phyloP scores from a whole-genome alignment of 2,797 vertebrate species.

The Pogoniulus pusillus region DNA sequence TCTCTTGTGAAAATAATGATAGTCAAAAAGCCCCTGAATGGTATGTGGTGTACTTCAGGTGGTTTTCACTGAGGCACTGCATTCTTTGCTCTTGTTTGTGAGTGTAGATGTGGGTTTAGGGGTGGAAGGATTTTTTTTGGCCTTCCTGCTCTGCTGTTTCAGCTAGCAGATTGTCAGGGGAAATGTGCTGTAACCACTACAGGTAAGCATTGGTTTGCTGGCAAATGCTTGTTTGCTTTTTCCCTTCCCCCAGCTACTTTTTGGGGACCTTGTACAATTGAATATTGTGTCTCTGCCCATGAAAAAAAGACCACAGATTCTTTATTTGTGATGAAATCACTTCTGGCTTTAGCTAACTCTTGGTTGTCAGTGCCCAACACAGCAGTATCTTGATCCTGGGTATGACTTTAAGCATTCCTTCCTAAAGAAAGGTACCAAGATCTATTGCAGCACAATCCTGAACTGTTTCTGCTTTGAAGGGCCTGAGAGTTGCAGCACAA shows the following conservation, averaged over 20 bases:
- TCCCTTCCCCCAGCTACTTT: neutral
- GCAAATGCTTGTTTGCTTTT: neutral
- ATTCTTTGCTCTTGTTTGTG: neutral
- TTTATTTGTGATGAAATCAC: neutral
- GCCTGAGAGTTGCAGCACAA: neutral
- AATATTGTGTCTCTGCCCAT: neutral
- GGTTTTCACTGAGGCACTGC: neutral
- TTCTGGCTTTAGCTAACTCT: neutral
- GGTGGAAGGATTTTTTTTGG: neutral
- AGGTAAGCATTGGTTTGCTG: neutral
- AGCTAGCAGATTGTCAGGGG: neutral
- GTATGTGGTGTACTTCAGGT: accelerated
- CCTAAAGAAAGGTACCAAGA: neutral
- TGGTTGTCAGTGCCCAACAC: neutral
- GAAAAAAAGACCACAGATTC: neutral
- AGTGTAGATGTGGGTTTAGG: neutral
- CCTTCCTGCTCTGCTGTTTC: neutral
- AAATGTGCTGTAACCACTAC: accelerated
- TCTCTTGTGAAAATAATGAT: neutral
- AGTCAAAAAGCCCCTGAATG: neutral
- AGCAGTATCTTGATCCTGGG: neutral
- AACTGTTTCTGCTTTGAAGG: neutral
- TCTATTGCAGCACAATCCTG: neutral
- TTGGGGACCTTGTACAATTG: neutral
- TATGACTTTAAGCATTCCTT: neutral